Base-by-base conservation (phyloP, 2,113 vertebrate species). In the Equus quagga region DNA sequence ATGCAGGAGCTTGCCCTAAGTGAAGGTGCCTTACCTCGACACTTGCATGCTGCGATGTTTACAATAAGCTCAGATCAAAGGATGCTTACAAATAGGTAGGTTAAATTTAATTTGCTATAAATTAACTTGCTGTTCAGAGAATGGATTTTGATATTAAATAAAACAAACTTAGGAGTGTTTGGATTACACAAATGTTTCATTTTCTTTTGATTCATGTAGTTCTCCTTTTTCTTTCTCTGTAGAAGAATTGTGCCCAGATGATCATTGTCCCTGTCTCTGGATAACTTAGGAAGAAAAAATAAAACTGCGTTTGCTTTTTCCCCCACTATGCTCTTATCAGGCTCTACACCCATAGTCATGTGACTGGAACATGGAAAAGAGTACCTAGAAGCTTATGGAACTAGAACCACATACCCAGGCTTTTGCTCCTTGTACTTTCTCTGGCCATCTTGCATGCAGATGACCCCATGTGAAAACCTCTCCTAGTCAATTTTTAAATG, bases 1-100 rank as follows among this genome's bases (percentile, higher is more conserved):
- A 99, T 99, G 99, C 99, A 99, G 98, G 99, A 99, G 72, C 99
- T 99, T 98, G 99, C 99, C 26, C 99, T 99, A 94, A 99, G 99
- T 98, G 99, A 99, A 99, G 99, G 99, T 95, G 99, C 99, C 96
- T 99, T 99, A 98, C 99, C 99, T 76, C 98, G 99, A 97, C 99
- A 99, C 97, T 99, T 99, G 92, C 99, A 99, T 97, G 99, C 99
- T 46, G 99, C 99, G 92, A 99, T 99, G 99, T 99, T 99, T 99
- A 99, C 99, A 97, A 98, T 99, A 99, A 99, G 99, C 97, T 54
- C 99, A 94, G 99, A 99, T 99, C 99, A 99, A 98, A 99, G 99
- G 98, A 99, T 99, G 99, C 99, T 99, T 70, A 99, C 99, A 73
- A 99, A 99, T 99, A 99, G 99, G 99, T 99, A 97, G 97, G 98